Conservation (phyloP, 2,113 vertebrate genomes). For the Protomyctophum bolini region DNA sequence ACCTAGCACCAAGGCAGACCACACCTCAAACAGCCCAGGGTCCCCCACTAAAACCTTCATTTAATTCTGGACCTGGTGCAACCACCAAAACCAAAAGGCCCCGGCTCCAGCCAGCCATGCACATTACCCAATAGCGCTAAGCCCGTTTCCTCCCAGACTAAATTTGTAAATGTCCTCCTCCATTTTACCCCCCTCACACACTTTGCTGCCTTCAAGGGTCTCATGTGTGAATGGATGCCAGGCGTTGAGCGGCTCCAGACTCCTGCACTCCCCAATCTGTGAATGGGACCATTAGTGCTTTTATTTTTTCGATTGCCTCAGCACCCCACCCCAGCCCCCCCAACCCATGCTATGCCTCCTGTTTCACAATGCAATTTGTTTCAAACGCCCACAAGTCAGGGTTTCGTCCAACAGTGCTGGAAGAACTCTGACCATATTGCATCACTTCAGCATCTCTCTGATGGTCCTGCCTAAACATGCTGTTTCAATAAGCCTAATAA, state of each 20-base stretch:
- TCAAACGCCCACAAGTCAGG: conserved; percentile 25
- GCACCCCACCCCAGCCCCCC: conserved; percentile 15
- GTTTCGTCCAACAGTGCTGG: conserved; percentile 23
- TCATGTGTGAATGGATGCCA: conserved; percentile 41
- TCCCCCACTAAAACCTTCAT: conserved; percentile 63
- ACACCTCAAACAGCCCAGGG: conserved; percentile 70
- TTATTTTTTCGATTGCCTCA: conserved; percentile 33
- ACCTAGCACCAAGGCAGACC: conserved; percentile 55
- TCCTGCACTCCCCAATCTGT: conserved; percentile 29
- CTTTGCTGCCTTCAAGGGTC: conserved; percentile 27
- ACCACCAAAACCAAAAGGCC: conserved; percentile 54
- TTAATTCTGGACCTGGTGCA: conserved; percentile 56
- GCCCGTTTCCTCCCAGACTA: conserved; percentile 62
- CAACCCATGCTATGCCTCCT: conserved; percentile 34
- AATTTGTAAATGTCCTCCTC: conserved; percentile 52
- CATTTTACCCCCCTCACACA: conserved; percentile 41
- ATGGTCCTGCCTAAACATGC: conserved; percentile 54
- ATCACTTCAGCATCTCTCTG: conserved; percentile 55
- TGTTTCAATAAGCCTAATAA: conserved; percentile 76
- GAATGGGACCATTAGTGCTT: conserved; percentile 51
- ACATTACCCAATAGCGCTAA: conserved; percentile 29
- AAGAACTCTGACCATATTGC: conserved; percentile 43
- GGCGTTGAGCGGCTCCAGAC: conserved; percentile 52
- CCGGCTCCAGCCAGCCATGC: conserved; percentile 35
- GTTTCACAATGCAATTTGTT: conserved; percentile 40